Evolutionary conservation across 2,113 vertebrate genomes (phyloP), one percentile per base, ranked within the genome.

Genomic region (Xyrauchen texanus): DNA sequence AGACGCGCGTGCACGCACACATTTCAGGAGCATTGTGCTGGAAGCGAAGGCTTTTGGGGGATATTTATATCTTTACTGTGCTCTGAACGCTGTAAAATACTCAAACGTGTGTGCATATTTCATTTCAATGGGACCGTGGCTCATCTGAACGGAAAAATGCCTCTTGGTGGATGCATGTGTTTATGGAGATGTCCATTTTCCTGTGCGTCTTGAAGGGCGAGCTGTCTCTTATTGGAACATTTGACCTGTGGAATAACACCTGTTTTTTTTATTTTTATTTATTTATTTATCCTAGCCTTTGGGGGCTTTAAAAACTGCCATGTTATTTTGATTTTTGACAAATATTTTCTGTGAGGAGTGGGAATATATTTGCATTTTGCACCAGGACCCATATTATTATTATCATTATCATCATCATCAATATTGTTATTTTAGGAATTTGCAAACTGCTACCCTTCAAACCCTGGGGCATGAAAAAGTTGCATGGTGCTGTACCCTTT

Each of bases 111-210:
- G 71, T 34, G 58, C 45, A 74, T 63, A 34, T 51, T 74, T 63
- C 4, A 61, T 63, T 51, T 62, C 21, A 34, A 34, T 34, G 21
- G 21, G 21, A 34, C 21, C 8, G 47, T 2, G 4, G 44, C 6
- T 61, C 3, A 4, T 62, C 2, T n/a, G 71, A 62, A 4, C 21
- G 58, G 4, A 8, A 15, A 74, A 34, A 11, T 16, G n/a, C 15
- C 49, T 62, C 7, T 47, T n/a, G 9, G n/a, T 73, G n/a, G 1
- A 13, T n/a, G 57, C 71, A 49, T 49, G 70, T 62, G 88, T 91
- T 86, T 87, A 87, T 88, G 85, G 86, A 90, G 88, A 89, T 87
- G 77, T 81, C 84, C 81, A 58, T 76, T 53, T 88, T 77, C 69
- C 67, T 49, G 15, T n/a, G 55, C 55, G 55, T 58, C 55, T 15